These are phyloP conservation scores for Polia nebulosa DNA, from an alignment of 2,888 invertebrate species.

Conservation along the genomic window DNA sequence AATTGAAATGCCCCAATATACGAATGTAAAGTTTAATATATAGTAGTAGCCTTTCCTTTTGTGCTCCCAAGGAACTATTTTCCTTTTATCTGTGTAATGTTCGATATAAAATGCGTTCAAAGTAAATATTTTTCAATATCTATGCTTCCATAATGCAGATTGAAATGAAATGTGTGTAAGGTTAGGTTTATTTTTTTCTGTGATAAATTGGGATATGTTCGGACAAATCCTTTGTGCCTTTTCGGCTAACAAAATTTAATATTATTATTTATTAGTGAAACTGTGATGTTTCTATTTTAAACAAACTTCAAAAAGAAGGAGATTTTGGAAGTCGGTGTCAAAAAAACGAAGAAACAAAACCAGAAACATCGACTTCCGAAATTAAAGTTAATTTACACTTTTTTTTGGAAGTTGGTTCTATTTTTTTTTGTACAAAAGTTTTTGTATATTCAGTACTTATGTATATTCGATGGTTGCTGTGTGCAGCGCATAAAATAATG, in stretches of 20 bases:
- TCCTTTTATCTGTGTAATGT: constrained; percentile 58
- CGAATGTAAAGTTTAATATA: constrained; percentile 56
- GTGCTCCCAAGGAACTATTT: constrained; percentile 52
- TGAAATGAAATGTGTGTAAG: constrained; percentile 45
- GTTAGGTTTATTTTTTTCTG: constrained; percentile 29
- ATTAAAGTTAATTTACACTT: too few species aligned
- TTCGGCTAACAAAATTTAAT: constrained; percentile 34
- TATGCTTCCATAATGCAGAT: constrained; percentile 45
- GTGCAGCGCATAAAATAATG: constrained; percentile 19
- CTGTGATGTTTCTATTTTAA: constrained; percentile 14
- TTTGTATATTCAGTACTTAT: too few species aligned
- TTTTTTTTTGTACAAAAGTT: too few species aligned
- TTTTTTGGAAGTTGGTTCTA: too few species aligned
- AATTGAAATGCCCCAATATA: constrained; percentile 46
- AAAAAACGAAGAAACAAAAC: too few species aligned
- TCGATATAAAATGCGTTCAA: constrained; percentile 56
- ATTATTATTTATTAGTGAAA: constrained; percentile 20
- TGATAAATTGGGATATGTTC: constrained; percentile 16
- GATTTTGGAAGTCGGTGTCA: too few species aligned
- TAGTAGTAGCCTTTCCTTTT: constrained; percentile 41
- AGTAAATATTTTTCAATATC: constrained; percentile 65
- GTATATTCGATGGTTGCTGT: constrained; percentile 9
- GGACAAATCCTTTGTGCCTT: constrained; percentile 38
- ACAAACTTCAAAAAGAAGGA: too few species aligned
- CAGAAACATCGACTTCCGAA: too few species aligned